Percentiles rank a stretch among this genome's conserved stretches.
Conservation (phyloP, 2,888 invertebrate species). For the Agrilus biguttatus region DNA sequence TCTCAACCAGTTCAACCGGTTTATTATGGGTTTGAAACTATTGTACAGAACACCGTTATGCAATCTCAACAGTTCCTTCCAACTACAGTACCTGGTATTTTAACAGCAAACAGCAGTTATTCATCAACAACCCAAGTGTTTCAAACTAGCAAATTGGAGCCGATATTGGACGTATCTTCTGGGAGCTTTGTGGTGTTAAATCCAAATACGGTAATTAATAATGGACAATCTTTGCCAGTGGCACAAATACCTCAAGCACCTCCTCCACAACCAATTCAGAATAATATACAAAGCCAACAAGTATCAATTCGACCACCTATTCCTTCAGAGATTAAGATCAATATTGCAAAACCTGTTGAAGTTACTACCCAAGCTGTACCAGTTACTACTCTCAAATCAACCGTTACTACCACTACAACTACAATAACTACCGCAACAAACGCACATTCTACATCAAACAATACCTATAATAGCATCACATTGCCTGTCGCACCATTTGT, state of each 20-base stretch:
- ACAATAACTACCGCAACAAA: conserved; percentile 13
- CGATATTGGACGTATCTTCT: conserved; percentile 60
- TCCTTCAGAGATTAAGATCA: conserved; percentile 7
- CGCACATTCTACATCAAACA: conserved; percentile 18
- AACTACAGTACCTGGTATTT: conserved; percentile 64
- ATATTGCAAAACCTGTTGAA: conserved; percentile 5
- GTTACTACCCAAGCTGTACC: conserved; percentile 5
- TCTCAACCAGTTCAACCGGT: conserved; percentile 53
- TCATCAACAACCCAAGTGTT: conserved; percentile 74
- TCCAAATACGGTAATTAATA: conserved; percentile 40
- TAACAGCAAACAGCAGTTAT: conserved; percentile 70
- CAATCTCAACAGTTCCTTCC: conserved; percentile 78
- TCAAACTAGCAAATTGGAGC: conserved; percentile 74
- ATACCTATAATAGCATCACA: conserved; percentile 41
- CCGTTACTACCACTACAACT: conserved; percentile 16
- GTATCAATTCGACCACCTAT: conserved; percentile 8
- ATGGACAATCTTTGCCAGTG: conserved; percentile 16
- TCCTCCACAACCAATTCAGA: conserved; percentile 9
- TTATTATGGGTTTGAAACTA: conserved; percentile 72
- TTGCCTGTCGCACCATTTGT: conserved; percentile 41
- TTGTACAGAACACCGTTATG: conserved; percentile 79
- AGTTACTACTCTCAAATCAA: conserved; percentile 9
- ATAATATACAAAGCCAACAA: conserved; percentile 10
- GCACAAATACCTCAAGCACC: conserved; percentile 11
- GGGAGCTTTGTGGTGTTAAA: conserved; percentile 54